phyloP scores from a whole-genome alignment of 2,888 invertebrate species.

The Hypselothyrea guttata region DNA sequence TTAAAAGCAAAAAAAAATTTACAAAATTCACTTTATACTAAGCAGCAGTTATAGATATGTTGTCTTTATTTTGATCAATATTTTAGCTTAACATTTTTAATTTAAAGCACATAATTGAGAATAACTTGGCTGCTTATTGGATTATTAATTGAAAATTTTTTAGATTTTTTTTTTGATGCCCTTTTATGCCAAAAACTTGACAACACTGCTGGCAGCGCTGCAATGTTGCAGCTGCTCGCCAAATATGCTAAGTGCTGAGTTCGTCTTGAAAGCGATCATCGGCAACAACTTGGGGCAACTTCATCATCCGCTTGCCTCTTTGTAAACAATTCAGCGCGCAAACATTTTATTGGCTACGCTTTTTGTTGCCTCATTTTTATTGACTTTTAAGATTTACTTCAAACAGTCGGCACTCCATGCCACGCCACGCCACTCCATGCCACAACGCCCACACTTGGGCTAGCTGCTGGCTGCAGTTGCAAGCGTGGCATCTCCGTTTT shows the following conservation, averaged over 20 bases:
- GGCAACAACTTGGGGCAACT: not conserved
- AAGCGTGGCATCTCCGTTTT: constrained; percentile 4
- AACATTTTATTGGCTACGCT: constrained; percentile 68
- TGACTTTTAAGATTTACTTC: constrained; percentile 56
- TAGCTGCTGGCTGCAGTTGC: not conserved
- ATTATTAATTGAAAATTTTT: no score
- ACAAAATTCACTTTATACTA: no score
- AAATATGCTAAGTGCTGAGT: constrained; percentile 69
- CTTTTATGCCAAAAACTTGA: no score
- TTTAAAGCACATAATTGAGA: no score
- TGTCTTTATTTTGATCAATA: no score
- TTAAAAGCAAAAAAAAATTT: no score
- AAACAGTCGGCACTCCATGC: constrained; percentile 59
- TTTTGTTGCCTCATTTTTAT: constrained; percentile 66
- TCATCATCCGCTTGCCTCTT: constrained; percentile 13
- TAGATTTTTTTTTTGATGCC: no score
- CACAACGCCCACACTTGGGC: constrained; percentile 39
- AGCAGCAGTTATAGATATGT: no score
- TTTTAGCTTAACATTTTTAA: no score
- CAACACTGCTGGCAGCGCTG: no score
- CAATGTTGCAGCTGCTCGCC: constrained; percentile 63
- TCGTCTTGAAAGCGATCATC: constrained; percentile 17
- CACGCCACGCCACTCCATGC: constrained; percentile 24
- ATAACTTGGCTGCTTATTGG: no score
- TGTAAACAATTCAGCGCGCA: constrained; percentile 70